Conservation (phyloP, 2,888 invertebrate species). For the Cistogaster globosa region DNA sequence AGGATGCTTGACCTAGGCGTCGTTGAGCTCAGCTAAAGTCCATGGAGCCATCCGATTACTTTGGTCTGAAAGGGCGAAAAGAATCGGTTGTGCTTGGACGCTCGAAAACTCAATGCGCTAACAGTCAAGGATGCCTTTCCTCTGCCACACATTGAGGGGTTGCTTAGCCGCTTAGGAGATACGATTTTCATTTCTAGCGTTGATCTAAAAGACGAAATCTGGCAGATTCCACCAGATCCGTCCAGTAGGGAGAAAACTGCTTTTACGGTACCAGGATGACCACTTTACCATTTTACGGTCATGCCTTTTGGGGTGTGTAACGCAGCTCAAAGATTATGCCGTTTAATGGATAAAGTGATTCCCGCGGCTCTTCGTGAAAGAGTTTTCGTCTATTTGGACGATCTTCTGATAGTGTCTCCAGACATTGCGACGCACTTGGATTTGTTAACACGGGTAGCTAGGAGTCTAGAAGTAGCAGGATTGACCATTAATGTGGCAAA, state of each 20-base stretch:
- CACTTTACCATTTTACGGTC: conserved; percentile 4
- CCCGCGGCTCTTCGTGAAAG: conserved; percentile 9
- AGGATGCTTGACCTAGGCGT: too few relatives aligned
- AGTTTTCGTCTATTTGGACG: conserved; percentile 2
- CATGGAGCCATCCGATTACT: too few relatives aligned
- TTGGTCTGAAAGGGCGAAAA: not conserved
- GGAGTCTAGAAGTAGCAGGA: not conserved
- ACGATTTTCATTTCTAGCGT: too few relatives aligned
- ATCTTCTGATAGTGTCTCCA: too few relatives aligned
- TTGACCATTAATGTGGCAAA: conserved; percentile 9
- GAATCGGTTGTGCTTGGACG: not conserved
- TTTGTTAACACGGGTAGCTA: not conserved
- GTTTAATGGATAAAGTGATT: conserved; percentile 27
- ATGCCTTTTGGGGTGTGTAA: conserved; percentile 62
- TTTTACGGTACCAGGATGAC: not conserved
- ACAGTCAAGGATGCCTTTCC: too few relatives aligned
- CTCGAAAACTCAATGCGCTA: not conserved
- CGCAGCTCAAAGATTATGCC: conserved; percentile 17
- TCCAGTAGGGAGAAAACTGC: not conserved
- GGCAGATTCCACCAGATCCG: not conserved
- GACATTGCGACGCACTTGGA: too few relatives aligned
- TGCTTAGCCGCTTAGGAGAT: too few relatives aligned
- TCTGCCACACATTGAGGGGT: too few relatives aligned
- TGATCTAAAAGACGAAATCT: not conserved
- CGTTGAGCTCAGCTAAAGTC: not conserved